phyloP scores from a whole-genome alignment of 2,113 vertebrate genomes.

The Ictidomys tridecemlineatus region DNA sequence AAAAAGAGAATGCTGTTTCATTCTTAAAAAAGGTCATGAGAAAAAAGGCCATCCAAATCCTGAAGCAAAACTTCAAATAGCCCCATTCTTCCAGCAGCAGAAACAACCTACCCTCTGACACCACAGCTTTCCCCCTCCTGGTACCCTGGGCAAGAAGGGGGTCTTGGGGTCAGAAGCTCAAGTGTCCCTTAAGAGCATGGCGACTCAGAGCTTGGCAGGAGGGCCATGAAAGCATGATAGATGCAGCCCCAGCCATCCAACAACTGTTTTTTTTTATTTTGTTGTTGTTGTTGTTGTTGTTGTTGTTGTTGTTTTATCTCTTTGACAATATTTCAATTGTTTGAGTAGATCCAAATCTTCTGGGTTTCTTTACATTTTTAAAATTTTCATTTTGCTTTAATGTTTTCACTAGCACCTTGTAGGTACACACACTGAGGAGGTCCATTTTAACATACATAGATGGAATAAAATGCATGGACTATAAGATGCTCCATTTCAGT shows the following conservation, averaged over 20 bases:
- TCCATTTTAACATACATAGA: no score
- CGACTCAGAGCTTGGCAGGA: not conserved
- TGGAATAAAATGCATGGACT: no score
- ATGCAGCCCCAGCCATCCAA: not conserved
- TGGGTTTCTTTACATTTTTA: no score
- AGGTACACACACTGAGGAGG: no score
- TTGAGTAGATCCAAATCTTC: not conserved
- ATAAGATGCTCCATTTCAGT: no score
- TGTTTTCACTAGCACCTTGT: no score
- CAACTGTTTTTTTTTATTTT: not conserved
- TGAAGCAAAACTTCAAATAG: not conserved
- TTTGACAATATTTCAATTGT: not conserved
- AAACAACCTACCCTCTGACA: not conserved
- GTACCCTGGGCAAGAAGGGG: not conserved
- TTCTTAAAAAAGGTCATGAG: not conserved
- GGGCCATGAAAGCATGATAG: accelerated
- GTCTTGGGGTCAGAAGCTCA: not conserved
- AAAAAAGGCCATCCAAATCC: not conserved
- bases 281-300: no score
- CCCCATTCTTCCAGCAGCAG: not conserved
- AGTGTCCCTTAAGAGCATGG: not conserved
- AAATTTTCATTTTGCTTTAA: no score
- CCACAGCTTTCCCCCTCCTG: not conserved
- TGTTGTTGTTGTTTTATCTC: no score
- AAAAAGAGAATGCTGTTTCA: not conserved